These are phyloP conservation scores for Drosophila borealis DNA, from an alignment of 2,888 invertebrate genomes.

Conservation along the genomic window DNA sequence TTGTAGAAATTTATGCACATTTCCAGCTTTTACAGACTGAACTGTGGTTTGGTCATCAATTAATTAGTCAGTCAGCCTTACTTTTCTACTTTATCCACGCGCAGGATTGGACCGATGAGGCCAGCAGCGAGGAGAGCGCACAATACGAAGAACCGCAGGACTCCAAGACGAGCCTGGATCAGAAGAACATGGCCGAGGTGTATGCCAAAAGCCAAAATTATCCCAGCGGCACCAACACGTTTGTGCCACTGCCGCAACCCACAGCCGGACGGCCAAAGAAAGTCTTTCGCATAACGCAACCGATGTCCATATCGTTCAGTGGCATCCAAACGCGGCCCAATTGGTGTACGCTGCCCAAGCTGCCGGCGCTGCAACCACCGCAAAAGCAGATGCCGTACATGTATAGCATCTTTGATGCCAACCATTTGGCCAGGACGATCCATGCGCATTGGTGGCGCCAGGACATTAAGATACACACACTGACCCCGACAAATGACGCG, in stretches of 20 bases:
- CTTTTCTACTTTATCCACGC: background rate
- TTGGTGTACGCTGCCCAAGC: constrained; percentile 7
- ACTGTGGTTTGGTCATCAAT: too few relatives aligned
- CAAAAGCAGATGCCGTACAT: constrained; percentile 41
- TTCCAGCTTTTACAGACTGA: background rate
- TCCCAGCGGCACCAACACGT: background rate
- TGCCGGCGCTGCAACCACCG: constrained; percentile 34
- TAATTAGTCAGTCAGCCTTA: too few relatives aligned
- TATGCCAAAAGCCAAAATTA: constrained; percentile 14
- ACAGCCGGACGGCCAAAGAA: too few relatives aligned
- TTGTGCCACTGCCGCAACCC: background rate
- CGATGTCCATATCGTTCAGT: background rate
- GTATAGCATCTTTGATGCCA: constrained; percentile 51
- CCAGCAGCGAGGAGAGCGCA: background rate
- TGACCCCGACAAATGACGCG: constrained; percentile 78
- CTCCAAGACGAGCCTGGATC: constrained; percentile 1
- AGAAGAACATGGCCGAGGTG: constrained; percentile 1
- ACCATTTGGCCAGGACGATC: constrained; percentile 80
- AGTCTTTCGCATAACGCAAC: constrained; percentile 15
- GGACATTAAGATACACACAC: constrained; percentile 72
- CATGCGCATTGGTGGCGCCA: constrained; percentile 85
- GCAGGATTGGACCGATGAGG: constrained; percentile 83
- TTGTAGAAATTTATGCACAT: too few relatives aligned
- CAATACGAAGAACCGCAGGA: background rate
- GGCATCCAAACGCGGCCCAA: background rate